Evolutionary conservation across 2,888 invertebrate genomes (phyloP), one percentile per base, ranked within the genome.

Genomic region (Acleris cristana): DNA sequence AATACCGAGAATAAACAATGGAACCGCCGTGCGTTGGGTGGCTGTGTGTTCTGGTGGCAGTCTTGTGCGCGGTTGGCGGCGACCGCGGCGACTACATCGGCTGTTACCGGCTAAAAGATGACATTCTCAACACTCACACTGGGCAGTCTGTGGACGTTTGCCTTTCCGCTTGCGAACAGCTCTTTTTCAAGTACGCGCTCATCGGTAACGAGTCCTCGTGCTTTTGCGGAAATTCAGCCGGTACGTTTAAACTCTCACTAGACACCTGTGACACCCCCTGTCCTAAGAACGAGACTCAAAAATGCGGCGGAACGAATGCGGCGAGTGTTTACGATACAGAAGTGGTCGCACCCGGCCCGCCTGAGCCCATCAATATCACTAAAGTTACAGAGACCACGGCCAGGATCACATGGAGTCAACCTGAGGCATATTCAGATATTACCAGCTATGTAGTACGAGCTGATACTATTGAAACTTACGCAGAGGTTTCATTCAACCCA

Each of bases 321-420:
- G 95, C 95, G 64, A 95, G 95, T 73, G 94, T 96, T 40, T 96
- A 96, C 77, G 94, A 95, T 52, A 96, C 96, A 0, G 95, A 94
- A 45, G 85, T 93, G n/a, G 77, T 81, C 52, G 94, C 94, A 12
- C 95, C 96, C 19, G 95, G 96, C 8, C 95, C 96, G n/a, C 97
- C 97, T 0, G 88, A 90, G 69, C 91, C 94, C 66, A 79, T 97
- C 23, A 82, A 88, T 56, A 83, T 96, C 3, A 79, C 87, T 3
- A 95, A 94, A 74, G 83, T 94, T 64, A 95, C 95, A 0, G 95
- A 95, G 73, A 95, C 94, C 3, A 95, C 95, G 64, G 84, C 95
- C 14, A 88, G 93, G 57, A 79, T 95, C 19, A 84, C 83, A 52
- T 96, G 96, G 96, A 85, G 92, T 10, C 78, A 89, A 14, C 95